phyloP scores from a whole-genome alignment of 53 echinoderm and acorn worm species.

The Mesocentrotus franciscanus region DNA sequence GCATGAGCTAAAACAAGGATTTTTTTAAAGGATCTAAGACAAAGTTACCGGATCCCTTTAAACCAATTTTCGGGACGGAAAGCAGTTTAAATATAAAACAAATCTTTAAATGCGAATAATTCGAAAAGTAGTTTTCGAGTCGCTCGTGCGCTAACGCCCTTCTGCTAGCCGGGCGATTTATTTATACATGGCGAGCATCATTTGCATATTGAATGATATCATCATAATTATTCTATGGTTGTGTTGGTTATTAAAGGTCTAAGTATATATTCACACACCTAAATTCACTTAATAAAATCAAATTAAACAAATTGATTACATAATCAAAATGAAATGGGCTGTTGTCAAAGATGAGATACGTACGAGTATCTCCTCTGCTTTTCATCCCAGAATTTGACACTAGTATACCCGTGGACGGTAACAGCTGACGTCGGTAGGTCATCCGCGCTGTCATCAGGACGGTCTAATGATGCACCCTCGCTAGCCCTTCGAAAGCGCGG shows the following conservation, averaged over 20 bases:
- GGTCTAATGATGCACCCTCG: constrained; percentile 16
- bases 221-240: background rate
- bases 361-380: background rate
- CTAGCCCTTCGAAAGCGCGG: constrained; percentile 3
- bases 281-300: background rate
- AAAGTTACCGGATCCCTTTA: no score
- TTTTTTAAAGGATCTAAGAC: no score
- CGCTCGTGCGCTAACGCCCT: no score
- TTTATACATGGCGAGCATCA: no score
- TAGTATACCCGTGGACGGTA: constrained; percentile 52
- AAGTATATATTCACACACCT: background rate
- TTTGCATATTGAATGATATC: no score
- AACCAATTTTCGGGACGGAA: no score
- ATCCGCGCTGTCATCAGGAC: background rate
- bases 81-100: no score
- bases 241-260: background rate
- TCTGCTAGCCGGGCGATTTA: no score
- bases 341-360: constrained; percentile 30
- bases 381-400: constrained; percentile 57
- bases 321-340: background rate
- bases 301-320: background rate
- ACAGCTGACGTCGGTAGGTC: background rate
- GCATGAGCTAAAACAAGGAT: no score
- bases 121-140: no score
- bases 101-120: no score